Evolutionary conservation across 2,797 vertebrate genomes (phyloP).

Genomic region (Crenichthys baileyi): DNA sequence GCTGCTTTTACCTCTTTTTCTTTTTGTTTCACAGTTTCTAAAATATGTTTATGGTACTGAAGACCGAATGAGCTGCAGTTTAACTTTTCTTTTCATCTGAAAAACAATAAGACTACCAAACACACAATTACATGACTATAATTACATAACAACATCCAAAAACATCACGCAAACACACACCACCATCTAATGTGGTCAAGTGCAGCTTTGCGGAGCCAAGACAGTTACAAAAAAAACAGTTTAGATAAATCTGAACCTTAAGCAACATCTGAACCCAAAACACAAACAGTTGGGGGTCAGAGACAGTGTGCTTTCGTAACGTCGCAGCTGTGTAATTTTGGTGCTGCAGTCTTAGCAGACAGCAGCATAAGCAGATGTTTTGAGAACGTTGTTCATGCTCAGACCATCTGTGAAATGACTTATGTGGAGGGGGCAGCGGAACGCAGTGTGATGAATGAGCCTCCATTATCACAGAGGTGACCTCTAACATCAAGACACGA

Average conservation of each 20-base stretch:
- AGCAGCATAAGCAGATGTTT: neutral
- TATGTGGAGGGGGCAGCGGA: conserved; percentile 15
- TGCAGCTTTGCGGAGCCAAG: neutral
- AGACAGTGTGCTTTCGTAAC: conserved; percentile 18
- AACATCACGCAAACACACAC: conserved; percentile 4
- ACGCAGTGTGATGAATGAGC: conserved; percentile 16
- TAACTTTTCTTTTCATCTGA: conserved; percentile 3
- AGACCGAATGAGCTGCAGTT: neutral
- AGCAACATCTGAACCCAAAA: conserved; percentile 10
- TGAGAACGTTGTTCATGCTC: neutral
- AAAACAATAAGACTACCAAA: conserved; percentile 6
- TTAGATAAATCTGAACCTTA: conserved; percentile 10
- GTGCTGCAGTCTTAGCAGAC: conserved; percentile 9
- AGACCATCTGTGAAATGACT: neutral
- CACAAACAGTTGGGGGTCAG: conserved; percentile 10
- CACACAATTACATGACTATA: conserved; percentile 16
- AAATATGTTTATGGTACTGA: neutral
- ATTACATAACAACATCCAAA: conserved; percentile 3
- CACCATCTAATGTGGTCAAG: neutral
- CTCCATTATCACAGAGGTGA: neutral
- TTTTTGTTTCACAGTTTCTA: neutral
- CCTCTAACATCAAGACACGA: neutral
- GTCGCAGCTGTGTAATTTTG: conserved; percentile 13
- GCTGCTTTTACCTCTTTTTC: neutral
- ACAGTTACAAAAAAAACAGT: neutral